phyloP scores from a whole-genome alignment of 2,797 vertebrate species.

The Acomys russatus region DNA sequence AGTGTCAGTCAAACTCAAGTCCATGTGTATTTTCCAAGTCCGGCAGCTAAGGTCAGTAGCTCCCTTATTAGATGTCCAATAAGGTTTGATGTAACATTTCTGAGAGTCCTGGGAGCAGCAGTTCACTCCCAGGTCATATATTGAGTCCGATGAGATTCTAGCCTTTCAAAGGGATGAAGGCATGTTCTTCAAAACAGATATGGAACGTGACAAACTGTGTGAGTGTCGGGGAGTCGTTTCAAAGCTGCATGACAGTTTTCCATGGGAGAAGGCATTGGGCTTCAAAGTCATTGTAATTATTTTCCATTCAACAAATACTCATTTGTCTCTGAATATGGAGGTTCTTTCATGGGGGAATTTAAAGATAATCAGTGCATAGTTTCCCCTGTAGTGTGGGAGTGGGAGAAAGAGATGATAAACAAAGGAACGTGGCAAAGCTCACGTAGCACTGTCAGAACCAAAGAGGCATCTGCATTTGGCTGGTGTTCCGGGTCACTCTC shows the following conservation, averaged over 20 bases:
- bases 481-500: background rate
- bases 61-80: background rate
- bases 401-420: accelerated
- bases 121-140: background rate
- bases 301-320: constrained; percentile 10
- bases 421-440: background rate
- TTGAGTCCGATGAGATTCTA: background rate
- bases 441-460: background rate
- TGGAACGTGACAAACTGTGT: background rate
- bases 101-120: background rate
- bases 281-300: background rate
- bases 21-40: background rate
- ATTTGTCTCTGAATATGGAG: background rate
- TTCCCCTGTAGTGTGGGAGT: background rate
- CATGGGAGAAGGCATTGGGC: background rate
- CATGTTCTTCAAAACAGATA: background rate
- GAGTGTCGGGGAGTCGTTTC: background rate
- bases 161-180: background rate
- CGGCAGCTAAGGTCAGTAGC: background rate
- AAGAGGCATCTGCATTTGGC: background rate
- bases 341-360: background rate
- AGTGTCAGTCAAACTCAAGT: background rate
- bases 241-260: background rate
- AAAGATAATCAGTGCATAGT: background rate
- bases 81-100: background rate